Base-by-base conservation (phyloP, 2,888 invertebrate species). In the Cephus spinipes region DNA sequence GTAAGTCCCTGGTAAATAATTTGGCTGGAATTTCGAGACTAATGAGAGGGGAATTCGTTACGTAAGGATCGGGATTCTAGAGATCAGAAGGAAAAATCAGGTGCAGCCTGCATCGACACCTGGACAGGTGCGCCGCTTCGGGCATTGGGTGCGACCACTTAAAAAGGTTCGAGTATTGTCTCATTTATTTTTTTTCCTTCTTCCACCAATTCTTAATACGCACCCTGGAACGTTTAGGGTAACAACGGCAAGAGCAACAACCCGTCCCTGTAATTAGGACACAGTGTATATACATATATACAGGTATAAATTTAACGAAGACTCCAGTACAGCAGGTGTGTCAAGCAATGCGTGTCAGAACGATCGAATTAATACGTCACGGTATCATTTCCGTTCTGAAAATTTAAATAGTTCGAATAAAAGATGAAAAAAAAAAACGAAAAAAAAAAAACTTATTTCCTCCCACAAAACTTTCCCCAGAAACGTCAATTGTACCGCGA, bases 181-280 rank as follows among this genome's bases (percentile, higher is more conserved):
- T 68, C 36, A 36, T 31, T 68, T 36, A 74, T 35, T 77, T 68
- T 69, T 69, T 69, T 71, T 36, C 33, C 34, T 71, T 12, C 15
- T 73, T 34, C 33, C 4, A 33, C 73, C 31, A 23, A 73, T 31
- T 74, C 69, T 35, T 77, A 74, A 77, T 77, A 75, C 75, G 68
- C 36, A 23, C 40, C 68, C 40, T 31, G 34, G 12, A 75, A 77
- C 74, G 74, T 75, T 77, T 77, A 75, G 32, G 71, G 77, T 55
- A 77, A 69, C 77, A 75, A 55, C 55, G 23, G 55, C 55, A 23
- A 23, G 23, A 55, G 23, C 12, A 71, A 71, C 71, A 71, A 77
- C 75, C 69, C 77, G 69, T 77, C 77, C 77, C 75, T 68, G 69
- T 77, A 77, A 77, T 77, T 77, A 77, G 69, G 31, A 71, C n/a